Evolutionary conservation across 2,113 vertebrate species (phyloP).

Genomic region (Seriola aureovittata): DNA sequence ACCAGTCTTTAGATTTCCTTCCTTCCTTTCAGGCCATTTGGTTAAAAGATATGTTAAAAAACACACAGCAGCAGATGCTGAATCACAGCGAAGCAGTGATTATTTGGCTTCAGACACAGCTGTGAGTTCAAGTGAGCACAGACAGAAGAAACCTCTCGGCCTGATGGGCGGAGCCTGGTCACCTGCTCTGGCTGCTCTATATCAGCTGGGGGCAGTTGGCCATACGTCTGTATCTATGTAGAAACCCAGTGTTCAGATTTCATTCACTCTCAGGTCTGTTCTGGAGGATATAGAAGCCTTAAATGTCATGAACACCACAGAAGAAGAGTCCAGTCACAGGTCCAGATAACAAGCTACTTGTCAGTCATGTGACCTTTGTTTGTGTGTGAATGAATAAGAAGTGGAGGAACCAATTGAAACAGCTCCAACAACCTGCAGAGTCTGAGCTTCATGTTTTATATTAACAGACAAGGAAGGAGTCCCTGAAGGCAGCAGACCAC

Average conservation of each 20-base stretch:
- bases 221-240: too few relatives aligned
- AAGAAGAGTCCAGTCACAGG: too few relatives aligned
- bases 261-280: too few relatives aligned
- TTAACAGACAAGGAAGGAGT: constrained; percentile 55
- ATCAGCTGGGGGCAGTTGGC: too few relatives aligned
- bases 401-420: background rate
- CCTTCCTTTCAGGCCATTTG: background rate
- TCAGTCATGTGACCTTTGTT: background rate
- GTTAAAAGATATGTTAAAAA: too few relatives aligned
- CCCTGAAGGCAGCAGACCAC: constrained; percentile 34
- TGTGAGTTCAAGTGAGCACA: too few relatives aligned
- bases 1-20: background rate
- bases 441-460: constrained; percentile 25
- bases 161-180: too few relatives aligned
- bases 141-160: too few relatives aligned
- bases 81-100: background rate
- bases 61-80: background rate
- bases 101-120: background rate
- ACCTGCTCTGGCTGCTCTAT: too few relatives aligned
- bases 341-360: background rate
- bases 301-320: too few relatives aligned
- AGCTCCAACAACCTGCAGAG: background rate
- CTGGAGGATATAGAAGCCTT: too few relatives aligned
- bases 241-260: too few relatives aligned
- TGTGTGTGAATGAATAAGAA: background rate